Base-by-base conservation (phyloP, 2,113 vertebrate species). In the Astatoreochromis straeleni region DNA sequence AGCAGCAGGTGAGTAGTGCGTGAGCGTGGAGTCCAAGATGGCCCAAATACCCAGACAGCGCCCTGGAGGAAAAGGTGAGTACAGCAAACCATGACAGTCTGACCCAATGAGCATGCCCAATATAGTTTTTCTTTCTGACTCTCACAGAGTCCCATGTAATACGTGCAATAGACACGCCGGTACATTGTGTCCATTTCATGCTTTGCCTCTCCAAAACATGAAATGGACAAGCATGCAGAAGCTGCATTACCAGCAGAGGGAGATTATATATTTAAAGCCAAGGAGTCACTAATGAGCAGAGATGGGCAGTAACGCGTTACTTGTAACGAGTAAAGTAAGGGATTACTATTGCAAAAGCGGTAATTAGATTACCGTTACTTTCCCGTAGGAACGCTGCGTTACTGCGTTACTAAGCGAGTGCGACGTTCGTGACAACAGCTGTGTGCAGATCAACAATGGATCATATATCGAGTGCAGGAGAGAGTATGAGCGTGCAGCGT, bases 101-200 rank as follows among this genome's bases (percentile, higher is more conserved):
- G 10, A 65, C 6, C 60, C 60, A 65, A 65, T 38, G 60, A 65
- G 10, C 24, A 29, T 75, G 5, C 6, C 9, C 40, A 17, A 10
- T 11, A 47, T 47, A 17, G 0, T 29, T 45, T 42, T 75, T 26
- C 70, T 29, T 47, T 47, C 24, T 17, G 24, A 75, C 40, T 73
- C 68, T 65, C 19, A 65, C 33, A 65, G 60, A 65, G 60, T 65
- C 19, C 1, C 60, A 38, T 63, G 58, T 63, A 60, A 60, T 33
- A 7, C 0, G 6, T 35, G 31, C 60, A 65, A n/a, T 65, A 65
- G 33, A n/a, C 19, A 65, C 1, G 6, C 31, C 2, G 0, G 31
- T 38, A 35, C 60, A n/a, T 38, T 65, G 33, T 65, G 33, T 38
- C 60, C 60, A 65, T 65, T 0, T 65, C 60, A 65, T 12, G 29